phyloP scores from a whole-genome alignment of 2,888 invertebrate species.

The Drosophila trichaetosa region DNA sequence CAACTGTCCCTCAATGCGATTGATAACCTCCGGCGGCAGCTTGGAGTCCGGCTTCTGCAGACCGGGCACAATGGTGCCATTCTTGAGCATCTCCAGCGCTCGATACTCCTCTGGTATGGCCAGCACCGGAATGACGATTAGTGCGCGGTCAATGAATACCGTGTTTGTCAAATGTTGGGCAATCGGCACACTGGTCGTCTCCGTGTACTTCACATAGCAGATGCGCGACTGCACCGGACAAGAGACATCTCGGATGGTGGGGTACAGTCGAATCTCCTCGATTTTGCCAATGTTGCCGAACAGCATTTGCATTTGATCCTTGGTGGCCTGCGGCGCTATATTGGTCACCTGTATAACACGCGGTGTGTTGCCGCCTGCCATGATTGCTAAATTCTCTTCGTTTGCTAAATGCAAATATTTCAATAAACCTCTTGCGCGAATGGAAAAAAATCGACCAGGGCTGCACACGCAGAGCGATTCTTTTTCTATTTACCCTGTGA shows the following conservation, averaged over 20 bases:
- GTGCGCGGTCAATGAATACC: conserved; percentile 98
- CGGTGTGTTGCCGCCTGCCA: conserved; percentile 84
- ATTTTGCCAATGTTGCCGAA: conserved; percentile 98
- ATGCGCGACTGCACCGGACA: conserved; percentile 96
- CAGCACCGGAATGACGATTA: conserved; percentile 96
- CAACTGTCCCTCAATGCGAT: conserved; percentile 93
- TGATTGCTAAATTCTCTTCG: conserved; percentile 61
- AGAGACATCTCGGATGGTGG: conserved; percentile 94
- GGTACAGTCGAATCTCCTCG: conserved; percentile 96
- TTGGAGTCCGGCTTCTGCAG: conserved; percentile 93
- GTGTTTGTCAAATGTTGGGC: conserved; percentile 99
- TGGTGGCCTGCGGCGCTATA: conserved; percentile 97
- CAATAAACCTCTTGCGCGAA: conserved; percentile 54
- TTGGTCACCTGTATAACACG: conserved; percentile 93
- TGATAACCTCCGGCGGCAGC: conserved; percentile 95
- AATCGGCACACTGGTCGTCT: conserved; percentile 94
- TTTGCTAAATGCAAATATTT: conserved; percentile 39
- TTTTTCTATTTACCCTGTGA: conserved; percentile 96
- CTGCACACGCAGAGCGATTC: conserved; percentile 34
- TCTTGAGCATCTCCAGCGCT: conserved; percentile 96
- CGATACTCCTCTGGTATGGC: conserved; percentile 98
- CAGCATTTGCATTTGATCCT: conserved; percentile 98
- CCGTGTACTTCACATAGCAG: conserved; percentile 98
- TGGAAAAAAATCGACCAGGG: conserved; percentile 85
- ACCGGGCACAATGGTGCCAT: conserved; percentile 95